Percentiles rank a stretch among this genome's conserved stretches.
These are phyloP conservation scores for Chelonus insularis DNA, from an alignment of 1,140 invertebrate genomes.

Conservation along the genomic window DNA sequence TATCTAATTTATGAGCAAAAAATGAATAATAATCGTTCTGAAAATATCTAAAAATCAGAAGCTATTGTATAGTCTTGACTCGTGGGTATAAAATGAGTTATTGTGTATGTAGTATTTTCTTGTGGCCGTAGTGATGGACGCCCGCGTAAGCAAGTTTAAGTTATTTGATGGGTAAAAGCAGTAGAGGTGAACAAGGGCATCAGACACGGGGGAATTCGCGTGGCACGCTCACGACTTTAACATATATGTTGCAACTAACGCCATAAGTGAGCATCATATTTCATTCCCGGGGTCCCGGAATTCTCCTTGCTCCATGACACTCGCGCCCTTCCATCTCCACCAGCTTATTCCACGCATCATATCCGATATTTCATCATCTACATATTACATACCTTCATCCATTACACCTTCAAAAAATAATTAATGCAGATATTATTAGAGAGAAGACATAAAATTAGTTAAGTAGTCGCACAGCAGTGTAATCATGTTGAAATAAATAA, in stretches of 20 bases:
- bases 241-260: slow-evolving; percentile 1
- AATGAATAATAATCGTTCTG: not conserved
- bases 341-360: not conserved
- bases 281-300: slow-evolving; percentile 1
- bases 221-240: not conserved
- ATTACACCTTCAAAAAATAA: no score
- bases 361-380: not conserved
- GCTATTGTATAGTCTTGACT: not conserved
- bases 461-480: no score
- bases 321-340: not conserved
- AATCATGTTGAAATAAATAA: no score
- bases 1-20: not conserved
- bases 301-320: not conserved
- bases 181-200: slow-evolving; percentile 5
- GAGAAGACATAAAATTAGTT: no score
- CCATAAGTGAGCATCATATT: slow-evolving; percentile 3
- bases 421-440: no score
- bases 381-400: no score
- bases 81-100: not conserved
- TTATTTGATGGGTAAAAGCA: not conserved
- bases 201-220: not conserved
- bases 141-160: not conserved
- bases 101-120: not conserved
- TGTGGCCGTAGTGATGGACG: not conserved
- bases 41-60: not conserved